Percentiles rank a stretch among this genome's conserved stretches.
Evolutionary conservation across 2,888 invertebrate species (phyloP).

Genomic region (Thelaira solivaga): DNA sequence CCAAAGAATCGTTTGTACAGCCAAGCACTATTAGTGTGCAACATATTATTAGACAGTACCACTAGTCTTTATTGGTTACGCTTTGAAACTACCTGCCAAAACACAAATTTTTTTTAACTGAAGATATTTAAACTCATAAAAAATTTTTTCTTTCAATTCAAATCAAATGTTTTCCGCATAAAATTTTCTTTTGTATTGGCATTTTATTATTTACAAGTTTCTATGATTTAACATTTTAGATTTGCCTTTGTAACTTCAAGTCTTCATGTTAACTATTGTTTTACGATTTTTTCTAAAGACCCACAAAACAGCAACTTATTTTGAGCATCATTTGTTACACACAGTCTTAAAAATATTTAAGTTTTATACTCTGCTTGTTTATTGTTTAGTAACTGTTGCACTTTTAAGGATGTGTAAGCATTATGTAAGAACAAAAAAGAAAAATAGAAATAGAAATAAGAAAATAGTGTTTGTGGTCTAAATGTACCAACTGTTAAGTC

Average conservation of each 20-base stretch:
- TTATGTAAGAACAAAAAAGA: constrained; percentile 15
- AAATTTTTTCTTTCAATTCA: too few relatives aligned
- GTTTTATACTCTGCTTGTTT: constrained; percentile 13
- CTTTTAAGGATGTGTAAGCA: constrained; percentile 9
- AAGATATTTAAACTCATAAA: too few relatives aligned
- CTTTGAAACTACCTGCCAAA: too few relatives aligned
- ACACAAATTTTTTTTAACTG: too few relatives aligned
- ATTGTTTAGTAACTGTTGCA: constrained; percentile 28
- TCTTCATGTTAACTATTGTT: background rate
- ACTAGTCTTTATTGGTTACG: too few relatives aligned
- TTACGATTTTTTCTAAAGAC: background rate
- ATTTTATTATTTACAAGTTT: background rate
- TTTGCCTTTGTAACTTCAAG: background rate
- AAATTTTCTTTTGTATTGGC: too few relatives aligned
- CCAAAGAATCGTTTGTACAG: too few relatives aligned
- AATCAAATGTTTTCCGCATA: too few relatives aligned
- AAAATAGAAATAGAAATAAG: too few relatives aligned
- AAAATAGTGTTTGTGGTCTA: constrained; percentile 36
- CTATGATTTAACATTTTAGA: background rate
- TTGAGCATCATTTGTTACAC: constrained; percentile 12
- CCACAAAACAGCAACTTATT: background rate
- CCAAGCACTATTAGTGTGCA: too few relatives aligned
- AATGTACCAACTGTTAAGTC: constrained; percentile 20
- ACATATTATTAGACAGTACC: too few relatives aligned
- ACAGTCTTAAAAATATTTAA: constrained; percentile 16